Conservation (phyloP, 1,140 invertebrate genomes). For the Ceratosolen fusciceps region DNA sequence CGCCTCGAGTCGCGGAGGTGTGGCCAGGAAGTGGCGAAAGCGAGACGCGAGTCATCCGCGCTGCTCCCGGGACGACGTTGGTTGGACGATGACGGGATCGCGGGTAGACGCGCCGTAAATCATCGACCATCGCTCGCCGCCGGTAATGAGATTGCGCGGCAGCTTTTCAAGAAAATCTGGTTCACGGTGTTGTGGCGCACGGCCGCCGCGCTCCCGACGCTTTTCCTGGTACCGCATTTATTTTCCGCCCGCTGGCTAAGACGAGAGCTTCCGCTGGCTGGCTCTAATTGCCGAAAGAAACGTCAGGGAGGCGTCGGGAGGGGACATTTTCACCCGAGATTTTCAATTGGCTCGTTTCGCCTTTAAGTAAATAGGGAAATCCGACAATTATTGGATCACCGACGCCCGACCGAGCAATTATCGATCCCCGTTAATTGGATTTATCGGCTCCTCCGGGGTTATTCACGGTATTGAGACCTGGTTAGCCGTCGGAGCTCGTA, state of each 20-base stretch:
- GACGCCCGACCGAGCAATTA: constrained; percentile 11
- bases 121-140: background rate
- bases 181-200: background rate
- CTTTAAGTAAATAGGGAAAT: background rate
- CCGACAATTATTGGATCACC: background rate
- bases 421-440: constrained; percentile 9
- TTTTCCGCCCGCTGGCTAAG: too few relatives aligned
- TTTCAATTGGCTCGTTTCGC: background rate
- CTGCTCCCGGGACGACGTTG: background rate
- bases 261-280: too few relatives aligned
- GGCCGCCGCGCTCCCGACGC: too few relatives aligned
- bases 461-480: too few relatives aligned
- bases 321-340: too few relatives aligned
- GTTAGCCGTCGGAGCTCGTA: too few relatives aligned
- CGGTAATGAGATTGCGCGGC: background rate
- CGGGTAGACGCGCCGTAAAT: background rate
- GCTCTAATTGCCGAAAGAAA: too few relatives aligned
- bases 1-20: background rate
- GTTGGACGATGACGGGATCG: background rate
- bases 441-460: too few relatives aligned
- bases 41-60: background rate
- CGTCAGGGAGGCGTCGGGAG: too few relatives aligned
- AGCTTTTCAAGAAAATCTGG: background rate
- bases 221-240: too few relatives aligned
- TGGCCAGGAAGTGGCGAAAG: constrained; percentile 41